These are phyloP conservation scores for Sitta europaea DNA, from an alignment of 2,113 vertebrate genomes.

Conservation along the genomic window DNA sequence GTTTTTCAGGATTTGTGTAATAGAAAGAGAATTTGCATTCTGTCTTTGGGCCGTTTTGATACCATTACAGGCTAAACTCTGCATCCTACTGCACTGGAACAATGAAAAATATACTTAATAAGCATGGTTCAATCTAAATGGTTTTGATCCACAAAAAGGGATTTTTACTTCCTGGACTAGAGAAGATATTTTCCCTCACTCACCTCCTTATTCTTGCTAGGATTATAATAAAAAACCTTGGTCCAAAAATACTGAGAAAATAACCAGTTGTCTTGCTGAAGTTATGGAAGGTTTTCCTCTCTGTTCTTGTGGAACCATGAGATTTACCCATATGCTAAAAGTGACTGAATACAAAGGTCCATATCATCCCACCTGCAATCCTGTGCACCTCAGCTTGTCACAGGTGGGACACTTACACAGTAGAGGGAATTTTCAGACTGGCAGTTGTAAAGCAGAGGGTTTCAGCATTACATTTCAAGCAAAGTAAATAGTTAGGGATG, in stretches of 20 bases:
- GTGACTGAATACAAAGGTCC: background rate
- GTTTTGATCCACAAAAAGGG: background rate
- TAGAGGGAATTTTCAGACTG: background rate
- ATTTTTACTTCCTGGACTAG: background rate
- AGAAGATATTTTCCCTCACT: background rate
- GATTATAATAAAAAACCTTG: background rate
- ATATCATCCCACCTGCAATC: background rate
- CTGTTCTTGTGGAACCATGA: background rate
- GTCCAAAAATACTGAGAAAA: background rate
- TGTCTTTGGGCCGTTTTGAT: background rate
- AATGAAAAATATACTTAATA: background rate
- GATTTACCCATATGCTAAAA: background rate
- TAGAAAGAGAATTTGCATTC: background rate
- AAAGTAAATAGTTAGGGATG: background rate
- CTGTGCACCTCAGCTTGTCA: background rate
- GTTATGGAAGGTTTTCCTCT: background rate
- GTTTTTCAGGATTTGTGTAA: background rate
- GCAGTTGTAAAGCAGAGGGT: background rate
- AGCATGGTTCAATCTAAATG: background rate
- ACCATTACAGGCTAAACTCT: background rate
- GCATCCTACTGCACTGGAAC: background rate
- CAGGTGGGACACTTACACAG: background rate
- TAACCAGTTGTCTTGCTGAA: background rate
- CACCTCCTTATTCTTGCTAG: background rate
- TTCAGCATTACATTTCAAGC: background rate